Evolutionary conservation across 1,140 invertebrate species (phyloP).

Genomic region (Amyelois transitella): DNA sequence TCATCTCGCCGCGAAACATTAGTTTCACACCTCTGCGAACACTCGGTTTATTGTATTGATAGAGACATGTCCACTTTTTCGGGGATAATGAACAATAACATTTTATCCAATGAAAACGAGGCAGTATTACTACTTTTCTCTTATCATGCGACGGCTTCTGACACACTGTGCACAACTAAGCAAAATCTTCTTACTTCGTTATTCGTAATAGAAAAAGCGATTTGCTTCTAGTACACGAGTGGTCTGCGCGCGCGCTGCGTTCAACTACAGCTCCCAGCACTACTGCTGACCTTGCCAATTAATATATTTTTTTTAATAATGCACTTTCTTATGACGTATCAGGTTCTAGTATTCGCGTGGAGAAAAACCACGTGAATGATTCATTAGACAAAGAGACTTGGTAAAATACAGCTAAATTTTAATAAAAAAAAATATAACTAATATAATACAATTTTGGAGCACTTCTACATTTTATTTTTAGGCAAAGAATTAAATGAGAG

Average conservation of each 20-base stretch:
- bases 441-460: not conserved
- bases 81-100: conserved; percentile 54
- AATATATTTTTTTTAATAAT: conserved; percentile 69
- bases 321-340: conserved; percentile 67
- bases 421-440: not conserved
- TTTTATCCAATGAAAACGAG: conserved; percentile 22
- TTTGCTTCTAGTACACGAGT: conserved; percentile 69
- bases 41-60: conserved; percentile 64
- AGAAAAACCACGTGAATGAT: conserved; percentile 10
- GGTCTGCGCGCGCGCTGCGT: conserved; percentile 54
- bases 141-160: conserved; percentile 18
- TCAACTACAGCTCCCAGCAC: conserved; percentile 50
- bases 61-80: conserved; percentile 66
- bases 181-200: conserved; percentile 49
- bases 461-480: conserved; percentile 23
- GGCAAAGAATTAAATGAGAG: conserved; percentile 15
- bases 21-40: conserved; percentile 28
- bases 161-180: conserved; percentile 62
- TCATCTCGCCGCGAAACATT: conserved; percentile 56
- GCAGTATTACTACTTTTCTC: not conserved
- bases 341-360: conserved; percentile 15
- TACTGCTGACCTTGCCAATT: conserved; percentile 66
- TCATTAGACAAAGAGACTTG: conserved; percentile 22
- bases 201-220: conserved; percentile 52
- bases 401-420: not conserved